phyloP scores from a whole-genome alignment of 92 coral and sea anemone species.

The Parazoanthus atlanticus region DNA sequence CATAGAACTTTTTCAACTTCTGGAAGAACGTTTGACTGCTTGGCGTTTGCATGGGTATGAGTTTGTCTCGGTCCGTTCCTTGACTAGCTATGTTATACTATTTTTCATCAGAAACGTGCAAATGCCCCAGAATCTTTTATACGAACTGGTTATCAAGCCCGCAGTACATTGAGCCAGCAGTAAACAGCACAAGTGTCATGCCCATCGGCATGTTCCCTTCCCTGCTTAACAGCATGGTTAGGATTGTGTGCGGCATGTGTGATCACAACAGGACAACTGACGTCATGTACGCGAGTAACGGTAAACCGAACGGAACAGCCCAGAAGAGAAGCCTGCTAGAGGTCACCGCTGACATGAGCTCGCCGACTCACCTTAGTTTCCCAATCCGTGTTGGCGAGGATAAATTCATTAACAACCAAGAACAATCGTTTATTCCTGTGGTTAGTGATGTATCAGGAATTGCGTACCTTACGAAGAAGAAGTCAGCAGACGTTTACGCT shows the following conservation, averaged over 20 bases:
- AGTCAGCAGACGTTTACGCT: slow-evolving; percentile 57
- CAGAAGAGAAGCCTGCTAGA: slow-evolving; percentile 33
- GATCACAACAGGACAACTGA: slow-evolving; percentile 44
- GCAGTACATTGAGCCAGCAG: slow-evolving; percentile 53
- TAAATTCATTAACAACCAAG: slow-evolving; percentile 15
- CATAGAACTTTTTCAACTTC: too few relatives aligned
- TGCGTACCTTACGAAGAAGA: slow-evolving; percentile 52
- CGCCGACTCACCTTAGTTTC: slow-evolving; percentile 63
- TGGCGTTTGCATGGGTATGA: background rate
- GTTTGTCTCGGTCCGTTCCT: background rate
- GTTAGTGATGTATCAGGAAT: slow-evolving; percentile 47
- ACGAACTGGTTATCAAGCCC: slow-evolving; percentile 74
- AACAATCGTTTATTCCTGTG: slow-evolving; percentile 46
- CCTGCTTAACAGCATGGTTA: slow-evolving; percentile 48
- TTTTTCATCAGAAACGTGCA: slow-evolving; percentile 68
- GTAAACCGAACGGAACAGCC: slow-evolving; percentile 28
- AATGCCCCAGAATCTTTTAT: slow-evolving; percentile 64
- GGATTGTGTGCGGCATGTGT: slow-evolving; percentile 57
- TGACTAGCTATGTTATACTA: background rate
- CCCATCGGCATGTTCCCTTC: slow-evolving; percentile 61
- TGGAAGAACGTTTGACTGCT: background rate
- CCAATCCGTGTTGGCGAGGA: slow-evolving; percentile 52
- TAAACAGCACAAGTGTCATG: slow-evolving; percentile 24
- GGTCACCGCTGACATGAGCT: slow-evolving; percentile 41
- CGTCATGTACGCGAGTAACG: slow-evolving; percentile 18